Conservation (phyloP, 2,797 vertebrate genomes). For the Ambastaia sidthimunki region DNA sequence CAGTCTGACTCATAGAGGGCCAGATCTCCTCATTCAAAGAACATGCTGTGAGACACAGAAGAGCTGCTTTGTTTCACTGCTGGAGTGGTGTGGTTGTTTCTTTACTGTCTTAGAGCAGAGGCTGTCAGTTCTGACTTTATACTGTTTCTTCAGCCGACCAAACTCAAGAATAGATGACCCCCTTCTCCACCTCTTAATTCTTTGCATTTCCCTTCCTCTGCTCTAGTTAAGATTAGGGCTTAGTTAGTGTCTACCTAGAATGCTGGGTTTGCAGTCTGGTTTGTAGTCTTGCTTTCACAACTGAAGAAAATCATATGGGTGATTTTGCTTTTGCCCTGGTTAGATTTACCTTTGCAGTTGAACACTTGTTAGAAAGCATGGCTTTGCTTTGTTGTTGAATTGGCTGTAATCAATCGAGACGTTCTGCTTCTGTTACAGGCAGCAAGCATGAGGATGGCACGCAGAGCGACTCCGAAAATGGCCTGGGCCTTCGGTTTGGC, state of each 20-base stretch:
- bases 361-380: not conserved
- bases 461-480: constrained; percentile 96
- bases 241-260: not conserved
- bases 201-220: constrained; percentile 36
- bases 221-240: constrained; percentile 3
- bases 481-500: constrained; percentile 85
- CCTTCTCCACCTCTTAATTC: constrained; percentile 52
- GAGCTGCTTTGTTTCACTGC: constrained; percentile 75
- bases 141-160: constrained; percentile 51
- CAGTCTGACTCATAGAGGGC: constrained; percentile 72
- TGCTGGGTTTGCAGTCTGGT: constrained; percentile 20
- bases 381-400: constrained; percentile 30
- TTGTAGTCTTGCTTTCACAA: constrained; percentile 5
- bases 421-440: constrained; percentile 71
- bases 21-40: constrained; percentile 71
- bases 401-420: constrained; percentile 35
- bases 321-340: constrained; percentile 20
- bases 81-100: constrained; percentile 39
- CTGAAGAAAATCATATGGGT: constrained; percentile 3
- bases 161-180: constrained; percentile 47
- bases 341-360: constrained; percentile 28
- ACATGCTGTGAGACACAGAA: constrained; percentile 71
- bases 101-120: constrained; percentile 33
- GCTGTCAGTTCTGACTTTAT: constrained; percentile 56
- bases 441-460: constrained; percentile 98